Evolutionary conservation across 2,113 vertebrate genomes (phyloP).

Genomic region (Daphoenositta chrysoptera): DNA sequence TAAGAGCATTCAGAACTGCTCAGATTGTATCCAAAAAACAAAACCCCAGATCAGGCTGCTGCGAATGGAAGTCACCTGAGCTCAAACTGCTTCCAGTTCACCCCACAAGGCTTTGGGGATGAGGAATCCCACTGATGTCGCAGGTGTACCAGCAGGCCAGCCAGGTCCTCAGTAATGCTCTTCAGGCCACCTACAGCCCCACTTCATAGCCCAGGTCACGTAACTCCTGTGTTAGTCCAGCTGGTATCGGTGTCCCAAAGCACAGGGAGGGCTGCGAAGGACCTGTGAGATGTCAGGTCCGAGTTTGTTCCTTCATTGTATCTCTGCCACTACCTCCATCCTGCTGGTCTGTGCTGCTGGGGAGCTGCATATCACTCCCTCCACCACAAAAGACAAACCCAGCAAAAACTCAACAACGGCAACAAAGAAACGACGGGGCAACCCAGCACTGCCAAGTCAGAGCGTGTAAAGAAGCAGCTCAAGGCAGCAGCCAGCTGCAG

Average conservation of each 20-base stretch:
- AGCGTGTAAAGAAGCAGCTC: not conserved
- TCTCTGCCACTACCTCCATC: not conserved
- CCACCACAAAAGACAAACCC: not conserved
- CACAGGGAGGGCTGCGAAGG: not conserved
- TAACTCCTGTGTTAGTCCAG: not conserved
- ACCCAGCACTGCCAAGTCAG: not conserved
- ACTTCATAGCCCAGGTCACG: not conserved
- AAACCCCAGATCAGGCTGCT: not conserved
- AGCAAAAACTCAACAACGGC: not conserved
- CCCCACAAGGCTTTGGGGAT: not conserved
- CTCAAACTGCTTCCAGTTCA: not conserved
- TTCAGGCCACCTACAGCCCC: not conserved
- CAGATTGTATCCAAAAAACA: constrained; percentile 6
- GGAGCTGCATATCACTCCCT: not conserved
- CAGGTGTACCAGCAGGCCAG: not conserved
- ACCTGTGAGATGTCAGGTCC: not conserved
- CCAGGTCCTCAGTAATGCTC: not conserved
- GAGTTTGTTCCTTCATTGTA: not conserved
- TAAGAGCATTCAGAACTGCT: constrained; percentile 10
- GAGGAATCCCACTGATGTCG: not conserved
- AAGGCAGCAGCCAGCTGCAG: not conserved
- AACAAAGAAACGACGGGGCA: not conserved
- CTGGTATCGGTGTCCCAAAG: not conserved
- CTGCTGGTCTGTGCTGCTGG: not conserved
- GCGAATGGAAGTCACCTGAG: not conserved